Percentiles rank a stretch among this genome's conserved stretches.
These are phyloP conservation scores for Brenthis daphne DNA, from an alignment of 2,888 invertebrate species.

Conservation along the genomic window DNA sequence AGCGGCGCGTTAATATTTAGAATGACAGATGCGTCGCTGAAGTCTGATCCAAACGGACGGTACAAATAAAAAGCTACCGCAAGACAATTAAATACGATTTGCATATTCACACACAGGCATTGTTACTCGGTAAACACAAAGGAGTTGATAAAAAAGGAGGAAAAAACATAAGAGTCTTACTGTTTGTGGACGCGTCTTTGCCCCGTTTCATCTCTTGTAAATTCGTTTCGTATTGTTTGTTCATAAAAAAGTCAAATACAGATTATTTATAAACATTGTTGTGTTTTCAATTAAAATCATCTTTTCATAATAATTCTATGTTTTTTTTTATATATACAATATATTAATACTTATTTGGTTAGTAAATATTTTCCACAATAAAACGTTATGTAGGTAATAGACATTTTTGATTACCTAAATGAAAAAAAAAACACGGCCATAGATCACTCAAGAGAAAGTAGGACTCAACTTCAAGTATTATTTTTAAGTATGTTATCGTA, in stretches of 20 bases:
- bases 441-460: too few species aligned
- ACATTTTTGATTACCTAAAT: too few species aligned
- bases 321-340: too few species aligned
- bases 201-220: constrained; percentile 63
- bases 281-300: background rate
- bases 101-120: constrained; percentile 67
- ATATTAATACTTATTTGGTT: too few species aligned
- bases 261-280: background rate
- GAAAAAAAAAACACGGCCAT: too few species aligned
- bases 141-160: constrained; percentile 45
- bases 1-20: constrained; percentile 67
- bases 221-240: constrained; percentile 45
- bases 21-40: constrained; percentile 76
- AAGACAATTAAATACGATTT: constrained; percentile 71
- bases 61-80: constrained; percentile 51
- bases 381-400: too few species aligned
- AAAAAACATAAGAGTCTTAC: constrained; percentile 41
- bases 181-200: constrained; percentile 73
- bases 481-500: too few species aligned
- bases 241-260: constrained; percentile 1
- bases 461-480: too few species aligned
- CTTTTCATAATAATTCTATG: too few species aligned
- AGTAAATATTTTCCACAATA: too few species aligned
- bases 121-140: constrained; percentile 60
- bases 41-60: constrained; percentile 41